Evolutionary conservation across 2,113 vertebrate genomes (phyloP).

Genomic region (Diadophis punctatus): DNA sequence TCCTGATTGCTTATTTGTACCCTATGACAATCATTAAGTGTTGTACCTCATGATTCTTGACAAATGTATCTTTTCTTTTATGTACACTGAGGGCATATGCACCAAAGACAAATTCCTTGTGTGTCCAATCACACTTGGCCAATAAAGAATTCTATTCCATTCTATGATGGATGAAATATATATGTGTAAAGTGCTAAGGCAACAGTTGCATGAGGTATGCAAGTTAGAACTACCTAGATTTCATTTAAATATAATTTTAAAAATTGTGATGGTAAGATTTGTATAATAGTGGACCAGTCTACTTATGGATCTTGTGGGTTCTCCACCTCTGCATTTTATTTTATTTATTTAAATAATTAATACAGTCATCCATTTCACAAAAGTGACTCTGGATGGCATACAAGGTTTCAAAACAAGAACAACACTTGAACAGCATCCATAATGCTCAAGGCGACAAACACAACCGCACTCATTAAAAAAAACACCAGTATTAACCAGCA

Average conservation of each 20-base stretch:
- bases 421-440: background rate
- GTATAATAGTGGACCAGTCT: background rate
- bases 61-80: too few relatives aligned
- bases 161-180: constrained; percentile 15
- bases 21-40: too few relatives aligned
- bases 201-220: background rate
- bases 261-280: background rate
- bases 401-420: background rate
- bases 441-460: background rate
- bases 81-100: too few relatives aligned
- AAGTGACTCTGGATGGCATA: background rate
- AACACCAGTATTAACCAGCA: background rate
- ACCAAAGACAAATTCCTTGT: too few relatives aligned
- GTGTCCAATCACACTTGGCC: too few relatives aligned
- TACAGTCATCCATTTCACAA: background rate
- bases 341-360: background rate
- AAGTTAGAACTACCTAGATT: background rate
- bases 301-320: background rate
- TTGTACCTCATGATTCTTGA: too few relatives aligned
- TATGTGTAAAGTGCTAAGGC: background rate
- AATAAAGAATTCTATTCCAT: too few relatives aligned
- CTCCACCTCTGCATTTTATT: background rate
- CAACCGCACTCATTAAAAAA: background rate
- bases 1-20: too few relatives aligned
- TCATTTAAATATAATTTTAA: background rate